Evolutionary conservation across 2,113 vertebrate genomes (phyloP).

Genomic region (Rissa tridactyla): DNA sequence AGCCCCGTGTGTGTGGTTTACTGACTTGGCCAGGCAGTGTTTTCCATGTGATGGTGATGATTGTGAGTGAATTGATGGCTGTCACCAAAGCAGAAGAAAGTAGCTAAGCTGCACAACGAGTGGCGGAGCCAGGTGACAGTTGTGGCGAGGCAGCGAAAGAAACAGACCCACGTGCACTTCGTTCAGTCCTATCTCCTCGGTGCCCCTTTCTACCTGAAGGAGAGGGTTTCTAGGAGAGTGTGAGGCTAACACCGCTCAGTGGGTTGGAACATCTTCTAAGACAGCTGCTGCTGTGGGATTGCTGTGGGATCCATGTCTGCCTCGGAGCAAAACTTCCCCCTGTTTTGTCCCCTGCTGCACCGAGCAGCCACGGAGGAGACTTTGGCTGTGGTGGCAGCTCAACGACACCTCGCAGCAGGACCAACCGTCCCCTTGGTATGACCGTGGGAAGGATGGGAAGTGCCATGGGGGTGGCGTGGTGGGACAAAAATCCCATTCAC

Average conservation of each 20-base stretch:
- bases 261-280: not conserved
- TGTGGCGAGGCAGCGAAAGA: not conserved
- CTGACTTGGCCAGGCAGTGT: not conserved
- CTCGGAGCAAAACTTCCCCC: not conserved
- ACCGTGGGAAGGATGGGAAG: not conserved
- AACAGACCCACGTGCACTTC: not conserved
- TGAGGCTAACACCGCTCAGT: accelerated
- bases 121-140: not conserved
- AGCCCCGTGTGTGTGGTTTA: not conserved
- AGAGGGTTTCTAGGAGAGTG: not conserved
- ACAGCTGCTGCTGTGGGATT: accelerated
- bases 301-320: not conserved
- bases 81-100: not conserved
- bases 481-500: not conserved
- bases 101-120: not conserved
- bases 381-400: not conserved
- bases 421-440: not conserved
- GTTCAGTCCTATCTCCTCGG: not conserved
- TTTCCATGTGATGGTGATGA: not conserved
- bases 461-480: accelerated
- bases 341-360: not conserved
- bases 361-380: accelerated
- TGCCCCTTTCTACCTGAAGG: not conserved
- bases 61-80: not conserved
- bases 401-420: not conserved